Evolutionary conservation across 2,888 invertebrate genomes (phyloP).

Genomic region (Cephus sareptanus): DNA sequence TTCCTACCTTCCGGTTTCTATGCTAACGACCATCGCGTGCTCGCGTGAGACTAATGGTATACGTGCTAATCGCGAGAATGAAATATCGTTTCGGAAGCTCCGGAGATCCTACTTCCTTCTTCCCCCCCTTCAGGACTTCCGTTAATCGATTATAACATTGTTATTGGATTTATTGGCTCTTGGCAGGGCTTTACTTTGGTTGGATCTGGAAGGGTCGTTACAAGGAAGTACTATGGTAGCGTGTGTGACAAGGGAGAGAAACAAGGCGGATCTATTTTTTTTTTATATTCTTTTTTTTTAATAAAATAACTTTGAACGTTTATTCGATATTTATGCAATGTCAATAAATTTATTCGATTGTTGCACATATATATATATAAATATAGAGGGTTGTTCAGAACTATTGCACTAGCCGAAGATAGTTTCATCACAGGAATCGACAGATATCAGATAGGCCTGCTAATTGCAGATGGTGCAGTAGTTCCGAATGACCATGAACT

Average conservation of each 20-base stretch:
- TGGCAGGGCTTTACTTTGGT: not conserved
- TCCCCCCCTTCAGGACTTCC: not conserved
- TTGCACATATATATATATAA: too few species aligned
- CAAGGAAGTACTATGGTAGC: not conserved
- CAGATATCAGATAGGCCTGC: too few species aligned
- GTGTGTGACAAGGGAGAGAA: not conserved
- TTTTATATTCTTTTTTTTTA: too few species aligned
- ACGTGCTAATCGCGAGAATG: conserved; percentile 28
- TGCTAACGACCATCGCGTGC: conserved; percentile 42
- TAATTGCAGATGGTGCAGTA: too few species aligned
- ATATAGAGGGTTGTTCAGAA: too few species aligned
- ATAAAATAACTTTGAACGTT: too few species aligned
- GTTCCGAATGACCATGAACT: too few species aligned
- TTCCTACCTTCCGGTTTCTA: not conserved
- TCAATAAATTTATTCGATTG: too few species aligned
- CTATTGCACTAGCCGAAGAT: too few species aligned
- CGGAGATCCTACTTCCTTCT: not conserved
- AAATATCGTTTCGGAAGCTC: conserved; percentile 54
- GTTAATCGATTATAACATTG: not conserved
- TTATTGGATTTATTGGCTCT: not conserved
- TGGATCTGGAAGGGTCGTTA: not conserved
- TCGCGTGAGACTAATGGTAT: conserved; percentile 44
- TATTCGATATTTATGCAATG: too few species aligned
- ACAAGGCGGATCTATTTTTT: too few species aligned
- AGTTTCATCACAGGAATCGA: too few species aligned